phyloP scores from a whole-genome alignment of 2,888 invertebrate species.

The Drosophila paracracens region DNA sequence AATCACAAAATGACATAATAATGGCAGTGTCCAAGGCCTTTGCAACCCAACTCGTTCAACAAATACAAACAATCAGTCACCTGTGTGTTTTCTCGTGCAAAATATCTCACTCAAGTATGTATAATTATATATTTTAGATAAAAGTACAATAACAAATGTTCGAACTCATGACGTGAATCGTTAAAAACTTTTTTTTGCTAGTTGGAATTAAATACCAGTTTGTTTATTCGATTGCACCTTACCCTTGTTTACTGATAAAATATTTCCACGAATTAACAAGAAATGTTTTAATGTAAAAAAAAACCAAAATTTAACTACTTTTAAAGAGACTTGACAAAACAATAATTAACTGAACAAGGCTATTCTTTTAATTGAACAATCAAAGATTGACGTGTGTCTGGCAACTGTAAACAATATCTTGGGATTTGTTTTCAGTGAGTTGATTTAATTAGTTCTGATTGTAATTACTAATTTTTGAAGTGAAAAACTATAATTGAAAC shows the following conservation, averaged over 20 bases:
- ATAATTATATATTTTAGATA: slow-evolving; percentile 43
- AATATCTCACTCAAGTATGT: slow-evolving; percentile 56
- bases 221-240: neutral
- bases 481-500: neutral
- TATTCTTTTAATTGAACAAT: slow-evolving; percentile 5
- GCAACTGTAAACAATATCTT: slow-evolving; percentile 7
- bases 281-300: slow-evolving; percentile 9
- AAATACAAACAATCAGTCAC: slow-evolving; percentile 51
- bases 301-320: slow-evolving; percentile 2
- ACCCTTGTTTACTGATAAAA: slow-evolving; percentile 10
- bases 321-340: neutral
- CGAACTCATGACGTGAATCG: slow-evolving; percentile 38
- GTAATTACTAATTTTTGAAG: neutral
- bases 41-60: slow-evolving; percentile 5
- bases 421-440: slow-evolving; percentile 8
- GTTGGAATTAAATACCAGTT: slow-evolving; percentile 3
- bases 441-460: slow-evolving; percentile 9
- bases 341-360: neutral
- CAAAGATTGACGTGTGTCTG: neutral
- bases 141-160: slow-evolving; percentile 32
- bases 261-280: slow-evolving; percentile 11
- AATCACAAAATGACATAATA: slow-evolving; percentile 39
- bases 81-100: slow-evolving; percentile 56
- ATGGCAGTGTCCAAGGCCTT: slow-evolving; percentile 12
- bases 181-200: slow-evolving; percentile 13